phyloP scores from a whole-genome alignment of 2,888 invertebrate genomes.

The Mesodorylaimus sp. region DNA sequence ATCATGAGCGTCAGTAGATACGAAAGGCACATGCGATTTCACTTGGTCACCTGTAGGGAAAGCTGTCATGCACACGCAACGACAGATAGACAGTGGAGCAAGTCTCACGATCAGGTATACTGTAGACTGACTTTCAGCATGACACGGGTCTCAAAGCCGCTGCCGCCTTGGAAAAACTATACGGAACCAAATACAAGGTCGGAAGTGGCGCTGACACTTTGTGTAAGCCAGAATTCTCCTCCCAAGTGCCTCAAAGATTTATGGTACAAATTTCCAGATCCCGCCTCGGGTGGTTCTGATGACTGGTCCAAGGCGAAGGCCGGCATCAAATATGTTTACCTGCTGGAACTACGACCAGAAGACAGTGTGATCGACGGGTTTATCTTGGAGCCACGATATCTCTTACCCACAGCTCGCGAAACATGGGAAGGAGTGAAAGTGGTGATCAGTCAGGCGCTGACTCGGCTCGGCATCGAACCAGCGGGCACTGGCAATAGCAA shows the following conservation, averaged over 20 bases:
- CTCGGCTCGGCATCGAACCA: too few relatives aligned
- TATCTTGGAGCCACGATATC: conserved; percentile 23
- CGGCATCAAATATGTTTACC: conserved; percentile 24
- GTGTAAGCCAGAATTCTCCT: conserved; percentile 15
- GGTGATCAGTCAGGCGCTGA: conserved; percentile 21
- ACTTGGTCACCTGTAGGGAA: too few relatives aligned
- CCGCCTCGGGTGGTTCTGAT: conserved; percentile 27
- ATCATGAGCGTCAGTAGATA: too few relatives aligned
- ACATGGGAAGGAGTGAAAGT: conserved; percentile 28
- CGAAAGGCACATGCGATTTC: too few relatives aligned
- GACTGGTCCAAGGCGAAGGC: conserved; percentile 29
- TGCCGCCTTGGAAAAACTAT: conserved; percentile 21
- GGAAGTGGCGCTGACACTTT: conserved; percentile 30
- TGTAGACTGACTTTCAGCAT: conserved; percentile 22
- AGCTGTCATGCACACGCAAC: too few relatives aligned
- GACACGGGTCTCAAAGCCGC: conserved; percentile 24
- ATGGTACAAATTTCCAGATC: conserved; percentile 16
- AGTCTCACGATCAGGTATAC: too few relatives aligned
- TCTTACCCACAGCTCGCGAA: conserved; percentile 28
- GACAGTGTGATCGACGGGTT: conserved; percentile 17
- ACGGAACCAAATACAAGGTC: conserved; percentile 25
- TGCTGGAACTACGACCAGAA: conserved; percentile 24
- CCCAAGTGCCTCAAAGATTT: not conserved
- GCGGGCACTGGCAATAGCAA: too few relatives aligned
- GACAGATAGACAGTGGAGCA: too few relatives aligned